Conservation (phyloP, 1,140 invertebrate species). For the Leptinotarsa defecta region DNA sequence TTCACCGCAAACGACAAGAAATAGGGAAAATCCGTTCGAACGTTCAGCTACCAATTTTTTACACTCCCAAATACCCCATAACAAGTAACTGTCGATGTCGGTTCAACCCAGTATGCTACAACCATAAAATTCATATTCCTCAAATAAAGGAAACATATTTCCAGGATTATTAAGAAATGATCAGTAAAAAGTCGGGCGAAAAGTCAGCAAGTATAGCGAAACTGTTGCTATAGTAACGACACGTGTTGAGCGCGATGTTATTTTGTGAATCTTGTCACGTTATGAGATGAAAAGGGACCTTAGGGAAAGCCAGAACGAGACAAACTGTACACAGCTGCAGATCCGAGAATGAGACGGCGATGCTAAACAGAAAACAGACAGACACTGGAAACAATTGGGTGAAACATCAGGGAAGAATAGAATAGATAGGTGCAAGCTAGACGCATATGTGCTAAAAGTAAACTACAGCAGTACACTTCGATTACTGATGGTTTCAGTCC, state of each 20-base stretch:
- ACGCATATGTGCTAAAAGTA: constrained; percentile 27
- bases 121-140: constrained; percentile 1
- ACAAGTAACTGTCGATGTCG: background rate
- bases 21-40: too few relatives aligned
- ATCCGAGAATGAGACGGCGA: constrained; percentile 38
- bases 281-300: constrained; percentile 56
- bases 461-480: constrained; percentile 10
- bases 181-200: constrained; percentile 40
- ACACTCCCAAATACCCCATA: too few relatives aligned
- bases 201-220: constrained; percentile 47
- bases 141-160: constrained; percentile 37
- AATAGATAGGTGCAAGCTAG: constrained; percentile 23
- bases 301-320: constrained; percentile 51
- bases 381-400: constrained; percentile 31
- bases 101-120: constrained; percentile 2
- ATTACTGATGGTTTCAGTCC: background rate
- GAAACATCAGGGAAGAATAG: constrained; percentile 27
- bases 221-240: constrained; percentile 56
- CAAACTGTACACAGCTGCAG: constrained; percentile 38
- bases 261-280: constrained; percentile 58
- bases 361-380: constrained; percentile 41
- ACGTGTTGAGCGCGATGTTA: constrained; percentile 56
- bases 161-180: constrained; percentile 49
- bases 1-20: too few relatives aligned
- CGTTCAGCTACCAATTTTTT: too few relatives aligned